Percentiles rank a stretch among this genome's conserved stretches.
These are phyloP conservation scores for Neomonachus schauinslandi DNA, from an alignment of 2,113 vertebrate genomes.

Conservation along the genomic window DNA sequence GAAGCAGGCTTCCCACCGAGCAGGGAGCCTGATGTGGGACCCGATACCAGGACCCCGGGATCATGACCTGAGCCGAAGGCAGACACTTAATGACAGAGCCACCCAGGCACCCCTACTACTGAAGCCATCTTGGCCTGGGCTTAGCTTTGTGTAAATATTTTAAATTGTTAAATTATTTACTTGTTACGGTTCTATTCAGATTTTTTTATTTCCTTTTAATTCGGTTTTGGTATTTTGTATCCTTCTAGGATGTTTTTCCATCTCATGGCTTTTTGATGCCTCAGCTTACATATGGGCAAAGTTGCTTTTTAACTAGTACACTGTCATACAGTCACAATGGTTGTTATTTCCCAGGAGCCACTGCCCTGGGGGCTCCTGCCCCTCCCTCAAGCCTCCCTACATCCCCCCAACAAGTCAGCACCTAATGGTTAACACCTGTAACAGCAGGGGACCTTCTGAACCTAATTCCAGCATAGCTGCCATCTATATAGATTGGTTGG, in stretches of 20 bases:
- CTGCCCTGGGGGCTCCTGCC: background rate
- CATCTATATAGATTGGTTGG: background rate
- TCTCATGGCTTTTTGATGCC: background rate
- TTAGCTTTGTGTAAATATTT: conserved; percentile 12
- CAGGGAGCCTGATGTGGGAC: no score
- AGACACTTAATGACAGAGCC: no score
- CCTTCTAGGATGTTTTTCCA: background rate
- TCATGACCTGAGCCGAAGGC: no score
- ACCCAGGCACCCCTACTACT: background rate
- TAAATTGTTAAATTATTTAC: background rate
- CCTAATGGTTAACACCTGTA: background rate
- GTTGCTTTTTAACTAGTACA: background rate
- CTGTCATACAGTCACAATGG: background rate
- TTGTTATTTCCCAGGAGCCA: conserved; percentile 16
- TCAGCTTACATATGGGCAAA: background rate
- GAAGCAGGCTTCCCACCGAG: no score
- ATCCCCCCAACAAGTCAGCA: background rate
- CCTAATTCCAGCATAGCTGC: background rate
- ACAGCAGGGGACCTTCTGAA: background rate
- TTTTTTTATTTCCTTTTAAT: background rate
- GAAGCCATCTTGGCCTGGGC: background rate
- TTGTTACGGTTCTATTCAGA: background rate
- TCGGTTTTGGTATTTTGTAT: background rate
- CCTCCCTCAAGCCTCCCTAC: background rate
- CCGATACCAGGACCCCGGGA: no score